Percentiles rank a stretch among this genome's conserved stretches.
Conservation (phyloP, 2,888 invertebrate species). For the Oxycera nigricornis region DNA sequence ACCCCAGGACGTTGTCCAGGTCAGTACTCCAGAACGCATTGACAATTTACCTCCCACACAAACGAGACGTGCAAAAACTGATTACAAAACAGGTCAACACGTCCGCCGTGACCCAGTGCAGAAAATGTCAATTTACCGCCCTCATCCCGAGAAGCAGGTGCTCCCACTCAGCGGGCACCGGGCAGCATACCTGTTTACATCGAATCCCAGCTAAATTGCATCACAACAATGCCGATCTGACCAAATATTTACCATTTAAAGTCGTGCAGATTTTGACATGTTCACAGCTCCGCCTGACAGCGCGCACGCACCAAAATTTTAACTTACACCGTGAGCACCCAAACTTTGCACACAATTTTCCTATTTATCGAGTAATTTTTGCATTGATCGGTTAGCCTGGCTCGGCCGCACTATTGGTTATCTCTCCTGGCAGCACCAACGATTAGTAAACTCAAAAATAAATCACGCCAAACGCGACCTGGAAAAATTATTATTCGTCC, state of each 20-base stretch:
- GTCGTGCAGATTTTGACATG: slow-evolving; percentile 23
- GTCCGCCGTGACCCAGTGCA: not conserved
- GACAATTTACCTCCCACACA: not conserved
- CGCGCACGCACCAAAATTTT: not conserved
- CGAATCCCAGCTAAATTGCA: not conserved
- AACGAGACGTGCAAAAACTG: not conserved
- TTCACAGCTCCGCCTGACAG: not conserved
- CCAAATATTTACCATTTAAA: slow-evolving; percentile 32
- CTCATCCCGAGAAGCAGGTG: not conserved
- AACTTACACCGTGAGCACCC: not conserved
- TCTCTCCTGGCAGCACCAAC: too few species aligned
- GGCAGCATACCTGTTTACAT: not conserved
- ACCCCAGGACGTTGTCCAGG: not conserved
- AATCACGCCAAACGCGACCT: not conserved
- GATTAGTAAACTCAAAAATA: too few species aligned
- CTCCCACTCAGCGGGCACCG: not conserved
- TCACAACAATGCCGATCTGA: not conserved
- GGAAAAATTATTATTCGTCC: not conserved
- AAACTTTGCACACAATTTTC: slow-evolving; percentile 3
- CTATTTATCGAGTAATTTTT: not conserved
- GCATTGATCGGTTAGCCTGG: too few species aligned
- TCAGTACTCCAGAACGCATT: not conserved
- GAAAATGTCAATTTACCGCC: not conserved
- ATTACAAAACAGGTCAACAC: slow-evolving; percentile 10
- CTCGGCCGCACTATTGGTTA: too few species aligned